A percentile compares a stretch with the other conserved stretches of the same genome.
These are phyloP conservation scores for Cartodere bifasciata DNA, from an alignment of 2,888 invertebrate species.

Conservation along the genomic window DNA sequence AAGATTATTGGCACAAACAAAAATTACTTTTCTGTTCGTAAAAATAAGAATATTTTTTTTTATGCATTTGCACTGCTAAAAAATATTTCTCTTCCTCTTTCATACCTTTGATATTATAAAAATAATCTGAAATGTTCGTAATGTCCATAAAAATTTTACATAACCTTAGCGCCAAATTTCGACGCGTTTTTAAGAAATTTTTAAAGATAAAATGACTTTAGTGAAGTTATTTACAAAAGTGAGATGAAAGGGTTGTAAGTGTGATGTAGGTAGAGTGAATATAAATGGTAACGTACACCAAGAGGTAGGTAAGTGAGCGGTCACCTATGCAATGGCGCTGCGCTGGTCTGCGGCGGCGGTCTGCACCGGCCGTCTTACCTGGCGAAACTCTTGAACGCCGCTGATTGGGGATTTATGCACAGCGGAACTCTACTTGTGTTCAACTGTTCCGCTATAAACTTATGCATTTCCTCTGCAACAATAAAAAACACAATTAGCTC, in stretches of 20 bases:
- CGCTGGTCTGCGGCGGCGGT: slow-evolving; percentile 33
- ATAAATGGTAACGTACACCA: slow-evolving; percentile 33
- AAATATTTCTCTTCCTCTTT: too few relatives aligned
- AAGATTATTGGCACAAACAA: too few relatives aligned
- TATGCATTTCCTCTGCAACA: slow-evolving; percentile 92
- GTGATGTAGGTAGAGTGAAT: slow-evolving; percentile 5
- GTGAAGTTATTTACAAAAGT: too few relatives aligned
- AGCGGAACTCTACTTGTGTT: slow-evolving; percentile 92
- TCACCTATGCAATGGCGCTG: slow-evolving; percentile 41
- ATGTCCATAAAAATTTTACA: too few relatives aligned
- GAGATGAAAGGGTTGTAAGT: background rate
- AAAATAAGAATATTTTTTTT: too few relatives aligned
- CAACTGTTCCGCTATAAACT: slow-evolving; percentile 94
- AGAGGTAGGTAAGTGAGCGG: slow-evolving; percentile 30
- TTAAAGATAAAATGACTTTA: background rate
- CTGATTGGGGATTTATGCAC: slow-evolving; percentile 99
- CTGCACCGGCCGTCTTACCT: slow-evolving; percentile 80
- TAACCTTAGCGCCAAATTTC: too few relatives aligned
- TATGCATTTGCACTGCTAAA: too few relatives aligned
- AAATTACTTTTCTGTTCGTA: too few relatives aligned
- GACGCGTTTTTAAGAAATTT: too few relatives aligned
- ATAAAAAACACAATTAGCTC: slow-evolving; percentile 13
- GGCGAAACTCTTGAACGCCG: slow-evolving; percentile 99
- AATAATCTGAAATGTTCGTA: too few relatives aligned
- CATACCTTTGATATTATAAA: too few relatives aligned